Conservation (phyloP, 1,140 invertebrate species). For the Babylonia areolata region DNA sequence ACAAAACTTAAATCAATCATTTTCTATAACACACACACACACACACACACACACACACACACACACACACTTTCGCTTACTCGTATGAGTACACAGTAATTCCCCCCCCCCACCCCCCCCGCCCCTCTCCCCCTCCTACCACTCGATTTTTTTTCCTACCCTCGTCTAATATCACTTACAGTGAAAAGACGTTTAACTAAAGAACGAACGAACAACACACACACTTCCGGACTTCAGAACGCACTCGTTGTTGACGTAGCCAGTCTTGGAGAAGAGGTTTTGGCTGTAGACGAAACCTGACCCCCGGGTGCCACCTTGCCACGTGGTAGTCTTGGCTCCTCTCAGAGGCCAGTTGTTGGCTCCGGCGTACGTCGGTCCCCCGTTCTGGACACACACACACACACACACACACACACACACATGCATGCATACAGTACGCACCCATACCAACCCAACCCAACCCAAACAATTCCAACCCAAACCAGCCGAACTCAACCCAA, state of each 20-base stretch:
- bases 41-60: not conserved
- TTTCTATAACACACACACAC: not conserved
- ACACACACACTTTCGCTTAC: not conserved
- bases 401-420: slow-evolving; percentile 2
- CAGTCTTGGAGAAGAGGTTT: slow-evolving; percentile 24
- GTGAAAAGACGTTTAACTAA: too few relatives aligned
- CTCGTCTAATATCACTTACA: too few relatives aligned
- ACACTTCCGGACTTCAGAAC: too few relatives aligned
- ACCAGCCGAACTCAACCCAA: too few relatives aligned
- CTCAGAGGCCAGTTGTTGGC: slow-evolving; percentile 53
- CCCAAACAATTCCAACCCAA: too few relatives aligned
- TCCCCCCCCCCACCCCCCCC: too few relatives aligned
- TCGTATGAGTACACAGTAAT: not conserved
- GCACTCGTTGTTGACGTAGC: slow-evolving; percentile 39
- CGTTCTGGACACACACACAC: slow-evolving; percentile 58
- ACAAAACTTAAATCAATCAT: too few relatives aligned
- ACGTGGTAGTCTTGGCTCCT: slow-evolving; percentile 50
- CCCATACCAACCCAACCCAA: not conserved
- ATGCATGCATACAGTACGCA: not conserved
- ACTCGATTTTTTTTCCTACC: too few relatives aligned
- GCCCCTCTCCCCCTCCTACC: too few relatives aligned
- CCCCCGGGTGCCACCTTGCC: slow-evolving; percentile 54
- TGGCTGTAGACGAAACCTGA: slow-evolving; percentile 44
- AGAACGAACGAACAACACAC: too few relatives aligned
- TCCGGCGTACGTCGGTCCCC: slow-evolving; percentile 55